Evolutionary conservation across 1,140 invertebrate genomes (phyloP).

Genomic region (Euwallacea similis): DNA sequence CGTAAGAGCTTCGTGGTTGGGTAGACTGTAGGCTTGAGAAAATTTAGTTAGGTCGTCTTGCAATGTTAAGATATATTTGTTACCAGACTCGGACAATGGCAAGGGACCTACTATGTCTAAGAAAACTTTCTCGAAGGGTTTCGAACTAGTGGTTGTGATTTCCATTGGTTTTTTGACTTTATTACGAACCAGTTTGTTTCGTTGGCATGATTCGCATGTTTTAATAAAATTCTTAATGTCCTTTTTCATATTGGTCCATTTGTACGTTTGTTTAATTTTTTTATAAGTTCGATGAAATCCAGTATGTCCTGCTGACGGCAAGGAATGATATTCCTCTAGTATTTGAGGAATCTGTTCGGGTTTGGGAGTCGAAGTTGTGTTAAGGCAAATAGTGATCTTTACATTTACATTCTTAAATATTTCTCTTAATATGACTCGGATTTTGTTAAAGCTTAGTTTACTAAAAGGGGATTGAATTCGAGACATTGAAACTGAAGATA

Average conservation of each 20-base stretch:
- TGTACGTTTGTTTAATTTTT: constrained; percentile 14
- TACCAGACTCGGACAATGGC: constrained; percentile 9
- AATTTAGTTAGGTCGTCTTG: constrained; percentile 54
- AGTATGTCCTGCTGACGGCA: not conserved
- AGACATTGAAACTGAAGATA: not conserved
- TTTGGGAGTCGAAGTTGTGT: not conserved
- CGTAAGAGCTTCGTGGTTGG: constrained; percentile 50
- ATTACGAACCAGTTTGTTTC: constrained; percentile 45
- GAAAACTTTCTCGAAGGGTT: constrained; percentile 30
- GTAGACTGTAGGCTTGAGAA: constrained; percentile 46
- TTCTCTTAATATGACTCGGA: constrained; percentile 1
- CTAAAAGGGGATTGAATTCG: not conserved
- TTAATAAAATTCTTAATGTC: constrained; percentile 46
- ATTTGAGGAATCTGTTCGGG: not conserved
- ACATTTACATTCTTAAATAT: constrained; percentile 8
- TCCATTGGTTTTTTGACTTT: constrained; percentile 40
- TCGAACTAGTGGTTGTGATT: constrained; percentile 44
- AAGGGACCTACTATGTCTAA: constrained; percentile 32
- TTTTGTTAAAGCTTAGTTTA: not conserved
- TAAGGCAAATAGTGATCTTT: constrained; percentile 1
- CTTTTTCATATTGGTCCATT: constrained; percentile 46
- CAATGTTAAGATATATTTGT: constrained; percentile 46
- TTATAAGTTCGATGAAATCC: constrained; percentile 11
- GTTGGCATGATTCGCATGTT: constrained; percentile 49
- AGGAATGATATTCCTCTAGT: not conserved